A percentile compares a stretch with the other conserved stretches of the same genome.
These are phyloP conservation scores for Protomyctophum bolini DNA, from an alignment of 2,113 vertebrate species.

Conservation along the genomic window DNA sequence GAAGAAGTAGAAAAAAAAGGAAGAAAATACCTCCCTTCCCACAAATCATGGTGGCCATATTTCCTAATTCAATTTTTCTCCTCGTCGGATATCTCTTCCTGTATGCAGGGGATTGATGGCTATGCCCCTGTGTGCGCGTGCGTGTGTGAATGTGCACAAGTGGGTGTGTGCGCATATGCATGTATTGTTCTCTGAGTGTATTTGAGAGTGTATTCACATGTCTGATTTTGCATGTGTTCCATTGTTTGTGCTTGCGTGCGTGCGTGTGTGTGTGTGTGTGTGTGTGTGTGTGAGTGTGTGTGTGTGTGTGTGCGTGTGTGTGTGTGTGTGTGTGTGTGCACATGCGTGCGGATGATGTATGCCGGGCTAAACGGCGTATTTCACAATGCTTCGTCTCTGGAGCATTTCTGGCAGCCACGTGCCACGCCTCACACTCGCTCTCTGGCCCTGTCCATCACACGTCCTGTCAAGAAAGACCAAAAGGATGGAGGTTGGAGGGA, in stretches of 20 bases:
- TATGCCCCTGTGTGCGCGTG: slow-evolving; percentile 41
- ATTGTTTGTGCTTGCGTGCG: not conserved
- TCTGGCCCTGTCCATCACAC: slow-evolving; percentile 63
- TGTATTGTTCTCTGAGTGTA: no score
- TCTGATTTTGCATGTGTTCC: not conserved
- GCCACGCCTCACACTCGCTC: slow-evolving; percentile 39
- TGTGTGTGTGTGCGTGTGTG: slow-evolving; percentile 11
- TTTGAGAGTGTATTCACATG: not conserved
- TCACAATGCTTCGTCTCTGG: slow-evolving; percentile 62
- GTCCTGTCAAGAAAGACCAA: slow-evolving; percentile 47
- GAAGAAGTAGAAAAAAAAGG: no score
- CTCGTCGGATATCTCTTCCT: slow-evolving; percentile 66
- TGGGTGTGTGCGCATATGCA: no score
- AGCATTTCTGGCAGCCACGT: slow-evolving; percentile 59
- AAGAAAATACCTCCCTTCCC: slow-evolving; percentile 33
- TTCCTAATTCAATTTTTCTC: slow-evolving; percentile 77
- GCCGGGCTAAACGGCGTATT: slow-evolving; percentile 62
- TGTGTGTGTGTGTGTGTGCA: slow-evolving; percentile 29
- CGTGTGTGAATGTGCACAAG: not conserved
- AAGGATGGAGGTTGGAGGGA: slow-evolving; percentile 53
- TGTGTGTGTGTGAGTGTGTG: not conserved
- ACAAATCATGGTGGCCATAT: slow-evolving; percentile 73
- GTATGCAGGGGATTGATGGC: slow-evolving; percentile 72
- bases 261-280: not conserved
- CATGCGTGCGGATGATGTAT: slow-evolving; percentile 72